A percentile compares a stretch with the other conserved stretches of the same genome.
Conservation (phyloP, 1,140 invertebrate species). For the Philotrypesis tridentata region DNA sequence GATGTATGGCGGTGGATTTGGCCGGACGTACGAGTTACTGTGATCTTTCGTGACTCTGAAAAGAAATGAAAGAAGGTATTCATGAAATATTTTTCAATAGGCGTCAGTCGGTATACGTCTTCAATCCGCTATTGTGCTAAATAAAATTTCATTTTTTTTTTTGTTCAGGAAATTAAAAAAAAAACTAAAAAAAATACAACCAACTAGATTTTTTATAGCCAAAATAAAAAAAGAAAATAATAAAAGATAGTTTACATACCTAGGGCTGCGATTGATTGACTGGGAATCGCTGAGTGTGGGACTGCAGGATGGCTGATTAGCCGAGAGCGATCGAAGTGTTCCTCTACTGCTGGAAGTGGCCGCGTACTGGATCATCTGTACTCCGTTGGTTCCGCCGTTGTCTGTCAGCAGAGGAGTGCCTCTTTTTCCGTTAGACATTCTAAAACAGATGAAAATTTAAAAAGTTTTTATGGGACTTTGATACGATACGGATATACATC, state of each 20-base stretch:
- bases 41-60: conserved; percentile 61
- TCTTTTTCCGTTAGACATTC: conserved; percentile 57
- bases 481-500: too few species aligned
- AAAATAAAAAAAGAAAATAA: conserved; percentile 6
- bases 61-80: conserved; percentile 37
- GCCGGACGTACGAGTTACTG: conserved; percentile 65
- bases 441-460: not conserved
- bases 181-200: too few species aligned
- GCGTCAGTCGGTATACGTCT: too few species aligned
- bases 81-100: not conserved
- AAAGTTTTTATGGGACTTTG: too few species aligned
- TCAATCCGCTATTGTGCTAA: too few species aligned
- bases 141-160: too few species aligned
- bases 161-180: too few species aligned
- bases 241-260: conserved; percentile 52
- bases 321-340: conserved; percentile 66
- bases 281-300: conserved; percentile 62
- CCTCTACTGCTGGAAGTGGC: conserved; percentile 59
- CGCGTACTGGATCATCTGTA: conserved; percentile 73
- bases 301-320: conserved; percentile 60
- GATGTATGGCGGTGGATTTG: conserved; percentile 70
- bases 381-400: conserved; percentile 62
- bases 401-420: conserved; percentile 60
- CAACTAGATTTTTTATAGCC: too few species aligned
- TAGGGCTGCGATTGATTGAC: conserved; percentile 59